Base-by-base conservation (phyloP, 1,140 invertebrate genomes). In the Apis laboriosa region DNA sequence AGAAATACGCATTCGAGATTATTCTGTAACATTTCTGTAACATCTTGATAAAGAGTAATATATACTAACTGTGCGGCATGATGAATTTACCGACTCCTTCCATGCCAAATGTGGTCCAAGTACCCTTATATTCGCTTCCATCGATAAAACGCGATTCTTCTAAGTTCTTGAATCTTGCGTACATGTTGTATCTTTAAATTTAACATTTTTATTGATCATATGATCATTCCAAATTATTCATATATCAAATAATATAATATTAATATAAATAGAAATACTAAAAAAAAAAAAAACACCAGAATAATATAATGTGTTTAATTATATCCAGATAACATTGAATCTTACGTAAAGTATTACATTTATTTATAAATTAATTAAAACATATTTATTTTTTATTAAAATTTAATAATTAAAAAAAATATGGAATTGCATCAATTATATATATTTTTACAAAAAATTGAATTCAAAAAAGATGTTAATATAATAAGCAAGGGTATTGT, bases 101-200 rank as follows among this genome's bases (percentile, higher is more conserved):
- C 93, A 95, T 95, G n/a, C 95, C 95, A 1, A 95, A 87, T 51
- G 93, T 87, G 87, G 95, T 93, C 93, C 94, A 95, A 43, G 93
- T 92, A 56, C 95, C 95, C 56, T 94, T 88, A 81, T 95, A 95
- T 51, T 90, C 90, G 56, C 94, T 95, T 7, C 95, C 94, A 19
- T 94, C 95, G 12, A 94, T 84, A 81, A 95, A 95, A 80, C 78
- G 51, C 8, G 15, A 72, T 60, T 53, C 63, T 17, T 76, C 77
- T n/a, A 58, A 61, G 76, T 75, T 17, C 60, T 64, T 72, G 43
- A 72, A 55, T 55, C 3, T 19, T 13, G 51, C 34, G 9, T 76
- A 51, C 76, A 83, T 80, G 21, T n/a, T 72, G 21, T 56, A 0
- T 8, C 2, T 61, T 68, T 21, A 2, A 9, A 0, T 2, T 68